Percentiles rank a stretch among this genome's conserved stretches.
These are phyloP conservation scores for Cheilosia vernalis DNA, from an alignment of 2,888 invertebrate species.

Conservation along the genomic window DNA sequence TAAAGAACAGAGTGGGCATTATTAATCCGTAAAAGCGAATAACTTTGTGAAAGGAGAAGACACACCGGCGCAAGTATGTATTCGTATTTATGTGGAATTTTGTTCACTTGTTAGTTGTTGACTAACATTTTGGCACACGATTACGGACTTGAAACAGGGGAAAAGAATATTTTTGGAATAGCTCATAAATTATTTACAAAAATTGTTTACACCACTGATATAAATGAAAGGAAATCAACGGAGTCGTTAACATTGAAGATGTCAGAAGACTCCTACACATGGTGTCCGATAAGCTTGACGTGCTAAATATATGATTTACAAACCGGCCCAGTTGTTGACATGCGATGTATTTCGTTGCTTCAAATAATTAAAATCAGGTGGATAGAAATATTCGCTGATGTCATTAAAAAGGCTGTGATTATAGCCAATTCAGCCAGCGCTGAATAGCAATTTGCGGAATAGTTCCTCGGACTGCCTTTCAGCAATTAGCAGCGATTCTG, in stretches of 20 bases:
- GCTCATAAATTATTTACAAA: not conserved
- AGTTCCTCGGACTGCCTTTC: no score
- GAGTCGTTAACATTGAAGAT: not conserved
- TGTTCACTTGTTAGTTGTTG: no score
- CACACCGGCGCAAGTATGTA: no score
- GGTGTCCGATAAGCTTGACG: constrained; percentile 15
- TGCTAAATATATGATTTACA: constrained; percentile 31
- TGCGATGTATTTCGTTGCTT: not conserved
- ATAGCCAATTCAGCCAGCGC: no score
- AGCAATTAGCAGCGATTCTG: no score
- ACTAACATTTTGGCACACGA: not conserved
- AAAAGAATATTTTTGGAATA: no score
- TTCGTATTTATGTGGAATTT: no score
- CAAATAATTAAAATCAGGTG: not conserved
- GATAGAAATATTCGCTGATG: not conserved
- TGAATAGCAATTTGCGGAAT: no score
- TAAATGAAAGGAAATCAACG: not conserved
- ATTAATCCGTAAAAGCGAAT: constrained; percentile 30
- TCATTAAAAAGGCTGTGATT: not conserved
- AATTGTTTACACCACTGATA: not conserved
- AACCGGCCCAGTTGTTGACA: constrained; percentile 37
- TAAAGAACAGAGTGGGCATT: constrained; percentile 31
- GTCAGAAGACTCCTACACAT: constrained; percentile 20
- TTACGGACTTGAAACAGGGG: no score
- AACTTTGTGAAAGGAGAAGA: not conserved